Conservation (phyloP, 2,888 invertebrate genomes). For the Bombylius major region DNA sequence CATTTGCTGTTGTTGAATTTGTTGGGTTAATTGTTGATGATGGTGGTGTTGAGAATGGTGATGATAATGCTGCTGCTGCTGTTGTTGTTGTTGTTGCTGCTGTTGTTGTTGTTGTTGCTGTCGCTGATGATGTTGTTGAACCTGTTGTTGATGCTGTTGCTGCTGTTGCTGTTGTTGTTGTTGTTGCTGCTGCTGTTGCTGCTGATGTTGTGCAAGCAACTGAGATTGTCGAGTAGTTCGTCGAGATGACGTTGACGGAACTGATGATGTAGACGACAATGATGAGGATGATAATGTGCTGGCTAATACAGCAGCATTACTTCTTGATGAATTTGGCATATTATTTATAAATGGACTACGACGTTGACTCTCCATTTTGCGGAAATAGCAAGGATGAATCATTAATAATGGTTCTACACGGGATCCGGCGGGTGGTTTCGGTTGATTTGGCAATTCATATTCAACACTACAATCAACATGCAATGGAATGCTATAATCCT, state of each 20-base stretch:
- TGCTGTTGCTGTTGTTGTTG: conserved; percentile 18
- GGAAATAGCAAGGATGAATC: conserved; percentile 83
- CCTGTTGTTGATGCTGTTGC: conserved; percentile 21
- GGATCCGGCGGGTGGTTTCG: conserved; percentile 73
- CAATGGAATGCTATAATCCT: conserved; percentile 74
- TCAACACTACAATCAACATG: conserved; percentile 87
- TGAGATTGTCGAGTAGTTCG: conserved; percentile 12
- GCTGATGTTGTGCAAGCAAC: conserved; percentile 14
- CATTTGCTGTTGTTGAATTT: conserved; percentile 29
- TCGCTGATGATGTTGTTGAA: conserved; percentile 19
- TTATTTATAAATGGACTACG: conserved; percentile 76
- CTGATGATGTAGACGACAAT: conserved; percentile 20
- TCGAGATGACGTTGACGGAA: conserved; percentile 18
- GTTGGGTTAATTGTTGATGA: conserved; percentile 17
- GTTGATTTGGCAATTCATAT: conserved; percentile 80
- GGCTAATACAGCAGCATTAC: conserved; percentile 25
- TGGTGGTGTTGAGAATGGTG: conserved; percentile 26
- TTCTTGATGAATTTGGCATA: conserved; percentile 49
- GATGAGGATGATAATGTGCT: conserved; percentile 13
- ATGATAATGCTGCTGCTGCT: conserved; percentile 20
- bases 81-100: conserved; percentile 13
- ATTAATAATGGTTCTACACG: conserved; percentile 73
- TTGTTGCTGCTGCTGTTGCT: conserved; percentile 26
- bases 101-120: conserved; percentile 17
- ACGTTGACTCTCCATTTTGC: conserved; percentile 72